Conservation (phyloP, 2,113 vertebrate species). For the Cacatua alba region DNA sequence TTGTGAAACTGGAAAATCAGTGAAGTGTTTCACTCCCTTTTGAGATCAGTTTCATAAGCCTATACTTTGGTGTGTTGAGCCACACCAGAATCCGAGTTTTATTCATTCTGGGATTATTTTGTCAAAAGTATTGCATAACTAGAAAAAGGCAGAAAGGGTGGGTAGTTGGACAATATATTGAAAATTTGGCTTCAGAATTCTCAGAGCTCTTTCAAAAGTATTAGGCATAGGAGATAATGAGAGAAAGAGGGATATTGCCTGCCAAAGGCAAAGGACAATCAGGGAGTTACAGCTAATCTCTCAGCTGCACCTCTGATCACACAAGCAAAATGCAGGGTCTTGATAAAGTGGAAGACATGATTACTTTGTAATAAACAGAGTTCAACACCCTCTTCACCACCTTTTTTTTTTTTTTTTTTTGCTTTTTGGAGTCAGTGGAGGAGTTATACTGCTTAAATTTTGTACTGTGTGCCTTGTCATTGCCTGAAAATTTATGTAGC, state of each 20-base stretch:
- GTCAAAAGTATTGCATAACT: neutral
- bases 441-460: constrained; percentile 44
- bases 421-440: neutral
- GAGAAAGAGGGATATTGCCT: neutral
- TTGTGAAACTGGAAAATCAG: neutral
- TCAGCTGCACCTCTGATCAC: neutral
- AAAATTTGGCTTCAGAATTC: neutral
- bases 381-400: neutral
- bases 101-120: neutral
- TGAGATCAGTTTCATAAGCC: neutral
- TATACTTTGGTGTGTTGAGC: neutral
- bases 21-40: neutral
- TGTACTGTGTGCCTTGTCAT: neutral
- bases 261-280: neutral
- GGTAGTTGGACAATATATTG: neutral
- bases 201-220: neutral
- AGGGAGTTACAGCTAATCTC: neutral
- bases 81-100: neutral
- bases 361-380: neutral
- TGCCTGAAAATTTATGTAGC: constrained; percentile 39
- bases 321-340: neutral
- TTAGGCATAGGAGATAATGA: neutral
- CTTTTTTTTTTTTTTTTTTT: neutral
- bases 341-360: neutral
- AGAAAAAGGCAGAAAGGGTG: neutral